Conservation (phyloP, 2,113 vertebrate genomes). For the Oenanthe melanoleuca region DNA sequence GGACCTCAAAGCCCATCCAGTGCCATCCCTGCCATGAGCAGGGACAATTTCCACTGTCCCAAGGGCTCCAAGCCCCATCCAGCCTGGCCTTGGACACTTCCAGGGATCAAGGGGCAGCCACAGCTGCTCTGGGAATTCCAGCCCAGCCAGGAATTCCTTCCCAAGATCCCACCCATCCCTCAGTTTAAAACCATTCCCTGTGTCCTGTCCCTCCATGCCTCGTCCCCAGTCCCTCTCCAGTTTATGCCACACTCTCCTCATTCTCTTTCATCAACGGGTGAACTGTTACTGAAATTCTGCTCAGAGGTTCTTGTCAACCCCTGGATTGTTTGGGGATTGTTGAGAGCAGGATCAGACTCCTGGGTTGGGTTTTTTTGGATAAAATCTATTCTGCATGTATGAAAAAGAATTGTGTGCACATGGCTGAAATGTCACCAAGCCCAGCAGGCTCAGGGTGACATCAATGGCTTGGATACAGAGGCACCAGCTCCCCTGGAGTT, state of each 20-base stretch:
- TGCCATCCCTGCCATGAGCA: background rate
- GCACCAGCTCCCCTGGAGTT: background rate
- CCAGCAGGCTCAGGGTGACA: background rate
- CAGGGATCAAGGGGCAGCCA: background rate
- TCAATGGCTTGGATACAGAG: background rate
- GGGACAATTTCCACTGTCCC: background rate
- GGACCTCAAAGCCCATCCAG: accelerated
- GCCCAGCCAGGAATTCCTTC: background rate
- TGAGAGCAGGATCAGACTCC: background rate
- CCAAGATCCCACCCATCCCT: background rate
- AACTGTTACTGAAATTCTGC: background rate
- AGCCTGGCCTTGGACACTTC: accelerated
- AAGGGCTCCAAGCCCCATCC: background rate
- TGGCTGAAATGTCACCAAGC: background rate
- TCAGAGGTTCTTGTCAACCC: background rate
- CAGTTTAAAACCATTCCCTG: background rate
- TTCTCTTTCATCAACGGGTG: background rate
- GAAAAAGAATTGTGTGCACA: background rate
- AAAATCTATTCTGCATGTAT: background rate
- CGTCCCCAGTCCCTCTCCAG: background rate
- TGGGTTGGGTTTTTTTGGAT: accelerated
- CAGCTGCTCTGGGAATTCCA: background rate
- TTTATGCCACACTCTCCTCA: background rate
- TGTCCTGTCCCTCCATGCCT: accelerated
- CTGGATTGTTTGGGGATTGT: background rate